A percentile compares a stretch with the other conserved stretches of the same genome.
These are phyloP conservation scores for Boleophthalmus pectinirostris DNA, from an alignment of 2,113 vertebrate genomes.

Conservation along the genomic window DNA sequence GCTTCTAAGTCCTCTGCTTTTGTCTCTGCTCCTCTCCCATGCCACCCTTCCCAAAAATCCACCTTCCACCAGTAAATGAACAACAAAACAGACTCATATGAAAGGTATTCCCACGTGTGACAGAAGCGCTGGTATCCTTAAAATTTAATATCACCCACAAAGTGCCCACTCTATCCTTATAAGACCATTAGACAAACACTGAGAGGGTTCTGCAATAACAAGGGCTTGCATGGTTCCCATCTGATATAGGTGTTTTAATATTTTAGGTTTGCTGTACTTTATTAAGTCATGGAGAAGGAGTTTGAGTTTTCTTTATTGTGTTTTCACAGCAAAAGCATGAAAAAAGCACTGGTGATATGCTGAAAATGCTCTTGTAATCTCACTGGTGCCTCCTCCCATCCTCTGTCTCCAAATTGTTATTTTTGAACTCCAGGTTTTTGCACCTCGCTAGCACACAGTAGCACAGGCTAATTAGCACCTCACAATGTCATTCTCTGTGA, in stretches of 20 bases:
- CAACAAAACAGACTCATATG: background rate
- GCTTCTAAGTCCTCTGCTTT: background rate
- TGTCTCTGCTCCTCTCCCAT: conserved; percentile 8
- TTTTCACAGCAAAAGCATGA: conserved; percentile 20
- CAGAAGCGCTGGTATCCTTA: conserved; percentile 8
- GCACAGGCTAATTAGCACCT: conserved; percentile 61
- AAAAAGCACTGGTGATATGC: conserved; percentile 42
- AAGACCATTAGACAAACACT: conserved; percentile 21
- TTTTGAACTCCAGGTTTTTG: conserved; percentile 44
- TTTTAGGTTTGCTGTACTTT: conserved; percentile 45
- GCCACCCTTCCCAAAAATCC: background rate
- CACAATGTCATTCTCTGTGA: conserved; percentile 44
- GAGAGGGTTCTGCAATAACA: conserved; percentile 24
- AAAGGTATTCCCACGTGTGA: background rate
- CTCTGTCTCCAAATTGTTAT: conserved; percentile 31
- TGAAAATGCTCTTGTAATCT: conserved; percentile 56
- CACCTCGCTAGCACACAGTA: conserved; percentile 38
- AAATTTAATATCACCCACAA: conserved; percentile 23
- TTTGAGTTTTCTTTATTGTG: conserved; percentile 43
- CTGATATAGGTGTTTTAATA: conserved; percentile 45
- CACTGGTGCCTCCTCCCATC: conserved; percentile 1
- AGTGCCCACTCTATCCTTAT: conserved; percentile 23
- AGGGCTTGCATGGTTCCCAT: conserved; percentile 14
- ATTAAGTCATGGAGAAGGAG: conserved; percentile 43
- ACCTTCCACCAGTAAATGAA: conserved; percentile 7